Percentiles rank a stretch among this genome's conserved stretches.
These are phyloP conservation scores for Holotrichia oblita DNA, from an alignment of 1,140 invertebrate species.

Conservation along the genomic window DNA sequence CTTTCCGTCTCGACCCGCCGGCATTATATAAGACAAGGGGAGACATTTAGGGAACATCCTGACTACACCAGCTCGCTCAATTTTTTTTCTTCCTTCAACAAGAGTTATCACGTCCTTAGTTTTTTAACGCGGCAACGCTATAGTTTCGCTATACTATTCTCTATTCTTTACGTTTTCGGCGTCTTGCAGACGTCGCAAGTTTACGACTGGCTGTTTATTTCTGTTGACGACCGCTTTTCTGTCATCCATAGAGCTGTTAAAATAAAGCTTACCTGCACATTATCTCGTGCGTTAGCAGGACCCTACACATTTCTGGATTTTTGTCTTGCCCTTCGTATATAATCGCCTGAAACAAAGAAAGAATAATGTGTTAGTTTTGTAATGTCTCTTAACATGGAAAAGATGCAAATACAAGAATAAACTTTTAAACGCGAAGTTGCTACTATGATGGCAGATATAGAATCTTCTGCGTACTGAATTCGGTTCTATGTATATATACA, in stretches of 20 bases:
- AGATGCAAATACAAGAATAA: background rate
- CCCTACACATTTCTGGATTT: conserved; percentile 99
- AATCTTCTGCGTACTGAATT: no score
- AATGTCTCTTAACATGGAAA: background rate
- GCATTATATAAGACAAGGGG: conserved; percentile 53
- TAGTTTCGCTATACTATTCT: conserved; percentile 22
- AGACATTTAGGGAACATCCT: conserved; percentile 56
- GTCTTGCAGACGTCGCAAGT: conserved; percentile 7
- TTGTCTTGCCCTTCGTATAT: conserved; percentile 99
- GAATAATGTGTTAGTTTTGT: background rate
- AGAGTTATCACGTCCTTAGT: conserved; percentile 33
- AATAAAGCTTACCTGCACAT: conserved; percentile 94
- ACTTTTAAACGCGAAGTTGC: no score
- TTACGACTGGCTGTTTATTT: conserved; percentile 35
- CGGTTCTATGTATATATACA: no score
- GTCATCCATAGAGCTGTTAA: background rate
- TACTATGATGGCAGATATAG: no score
- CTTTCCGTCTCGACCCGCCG: conserved; percentile 55
- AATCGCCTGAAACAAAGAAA: conserved; percentile 84
- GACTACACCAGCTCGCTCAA: conserved; percentile 49
- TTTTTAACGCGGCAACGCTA: conserved; percentile 3
- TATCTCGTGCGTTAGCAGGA: conserved; percentile 98
- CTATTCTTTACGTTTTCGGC: background rate
- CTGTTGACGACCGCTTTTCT: conserved; percentile 22
- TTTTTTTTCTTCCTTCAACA: conserved; percentile 24